Conservation (phyloP, 2,888 invertebrate genomes). For the Acleris sparsana region DNA sequence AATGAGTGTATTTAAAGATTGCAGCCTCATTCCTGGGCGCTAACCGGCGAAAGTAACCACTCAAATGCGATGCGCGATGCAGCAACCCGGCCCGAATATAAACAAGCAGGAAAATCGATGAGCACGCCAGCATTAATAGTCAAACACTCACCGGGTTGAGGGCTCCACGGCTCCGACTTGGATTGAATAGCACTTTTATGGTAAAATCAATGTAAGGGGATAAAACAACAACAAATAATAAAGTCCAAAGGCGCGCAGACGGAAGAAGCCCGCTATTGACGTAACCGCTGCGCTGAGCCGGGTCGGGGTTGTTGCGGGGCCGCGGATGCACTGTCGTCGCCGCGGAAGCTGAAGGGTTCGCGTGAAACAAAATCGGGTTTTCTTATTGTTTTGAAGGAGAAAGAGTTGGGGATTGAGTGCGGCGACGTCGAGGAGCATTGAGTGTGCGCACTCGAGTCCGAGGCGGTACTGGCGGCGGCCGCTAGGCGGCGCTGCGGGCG, state of each 20-base stretch:
- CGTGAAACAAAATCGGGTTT: conserved; percentile 52
- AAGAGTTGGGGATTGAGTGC: conserved; percentile 65
- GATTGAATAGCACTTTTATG: conserved; percentile 52
- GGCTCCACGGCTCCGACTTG: conserved; percentile 46
- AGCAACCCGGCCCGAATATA: conserved; percentile 35
- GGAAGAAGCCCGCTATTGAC: conserved; percentile 55
- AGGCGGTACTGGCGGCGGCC: conserved; percentile 63
- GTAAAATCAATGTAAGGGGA: conserved; percentile 48
- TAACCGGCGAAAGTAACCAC: conserved; percentile 67
- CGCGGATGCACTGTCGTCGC: conserved; percentile 43
- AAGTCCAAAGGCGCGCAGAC: conserved; percentile 50
- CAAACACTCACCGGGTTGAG: conserved; percentile 62
- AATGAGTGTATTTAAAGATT: conserved; percentile 69
- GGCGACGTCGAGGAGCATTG: conserved; percentile 66
- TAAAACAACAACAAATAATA: conserved; percentile 60
- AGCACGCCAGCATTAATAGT: conserved; percentile 49
- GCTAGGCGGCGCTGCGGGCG: conserved; percentile 67
- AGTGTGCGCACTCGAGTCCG: conserved; percentile 75
- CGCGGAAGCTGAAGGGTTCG: conserved; percentile 44
- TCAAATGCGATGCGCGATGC: conserved; percentile 39
- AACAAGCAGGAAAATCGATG: conserved; percentile 43
- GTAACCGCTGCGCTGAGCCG: conserved; percentile 48
- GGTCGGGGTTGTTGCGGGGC: conserved; percentile 47
- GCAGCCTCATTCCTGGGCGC: conserved; percentile 68
- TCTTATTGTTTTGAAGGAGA: conserved; percentile 66